phyloP scores from a whole-genome alignment of 2,888 invertebrate species.

The Arrhopalites spinosus region DNA sequence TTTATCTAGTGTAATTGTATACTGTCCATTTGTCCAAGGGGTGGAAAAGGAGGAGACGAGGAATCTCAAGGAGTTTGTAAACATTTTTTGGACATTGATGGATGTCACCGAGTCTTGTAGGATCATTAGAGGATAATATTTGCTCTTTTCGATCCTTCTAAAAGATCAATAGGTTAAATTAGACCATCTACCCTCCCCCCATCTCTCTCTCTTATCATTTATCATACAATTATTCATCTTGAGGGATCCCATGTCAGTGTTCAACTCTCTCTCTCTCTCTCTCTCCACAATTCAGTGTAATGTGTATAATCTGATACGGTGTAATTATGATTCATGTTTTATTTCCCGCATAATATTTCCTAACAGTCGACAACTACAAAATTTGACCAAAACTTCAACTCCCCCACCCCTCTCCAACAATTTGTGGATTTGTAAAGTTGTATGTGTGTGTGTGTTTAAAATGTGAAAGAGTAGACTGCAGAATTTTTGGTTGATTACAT shows the following conservation, averaged over 20 bases:
- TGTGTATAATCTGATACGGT: background rate
- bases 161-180: conserved; percentile 7
- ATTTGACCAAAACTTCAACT: background rate
- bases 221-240: conserved; percentile 35
- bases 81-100: conserved; percentile 17
- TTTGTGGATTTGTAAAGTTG: no score
- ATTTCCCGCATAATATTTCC: background rate
- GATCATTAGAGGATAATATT: conserved; percentile 29
- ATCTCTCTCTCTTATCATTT: conserved; percentile 9
- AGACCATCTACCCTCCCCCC: background rate
- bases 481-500: no score
- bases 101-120: background rate
- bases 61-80: conserved; percentile 7
- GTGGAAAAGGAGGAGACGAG: background rate
- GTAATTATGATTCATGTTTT: conserved; percentile 2
- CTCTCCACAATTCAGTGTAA: background rate
- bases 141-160: background rate
- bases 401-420: no score
- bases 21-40: conserved; percentile 19
- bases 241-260: conserved; percentile 9
- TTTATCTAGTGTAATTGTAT: background rate
- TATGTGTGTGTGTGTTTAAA: no score
- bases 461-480: no score
- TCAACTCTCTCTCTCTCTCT: background rate
- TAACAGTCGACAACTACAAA: background rate